Evolutionary conservation across 2,888 invertebrate genomes (phyloP).

Genomic region (Argyresthia albistria): DNA sequence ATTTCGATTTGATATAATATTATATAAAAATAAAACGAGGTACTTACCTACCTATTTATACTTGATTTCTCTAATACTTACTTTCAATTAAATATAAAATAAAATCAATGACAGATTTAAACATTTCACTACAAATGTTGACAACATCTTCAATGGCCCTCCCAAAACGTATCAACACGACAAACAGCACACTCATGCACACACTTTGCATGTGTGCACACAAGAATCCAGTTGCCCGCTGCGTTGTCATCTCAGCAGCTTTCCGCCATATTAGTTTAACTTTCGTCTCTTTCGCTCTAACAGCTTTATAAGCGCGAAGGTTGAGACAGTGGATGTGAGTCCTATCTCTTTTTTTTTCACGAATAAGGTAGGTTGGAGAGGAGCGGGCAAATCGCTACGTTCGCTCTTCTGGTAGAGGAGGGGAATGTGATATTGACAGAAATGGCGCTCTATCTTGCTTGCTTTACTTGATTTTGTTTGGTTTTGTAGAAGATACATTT

Average conservation of each 20-base stretch:
- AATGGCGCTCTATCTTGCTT: constrained; percentile 21
- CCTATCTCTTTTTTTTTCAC: constrained; percentile 33
- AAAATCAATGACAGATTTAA: no score
- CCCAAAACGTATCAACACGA: constrained; percentile 32
- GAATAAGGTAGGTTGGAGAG: constrained; percentile 18
- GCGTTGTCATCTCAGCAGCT: constrained; percentile 35
- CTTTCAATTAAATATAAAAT: no score
- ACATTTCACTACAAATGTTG: no score
- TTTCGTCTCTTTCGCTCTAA: constrained; percentile 33
- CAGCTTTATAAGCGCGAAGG: constrained; percentile 11
- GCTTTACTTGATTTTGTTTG: background rate
- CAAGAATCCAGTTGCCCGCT: constrained; percentile 30
- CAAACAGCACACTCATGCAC: constrained; percentile 29
- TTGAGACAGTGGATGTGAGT: constrained; percentile 5
- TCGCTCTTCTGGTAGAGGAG: constrained; percentile 40
- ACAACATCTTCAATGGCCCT: constrained; percentile 32
- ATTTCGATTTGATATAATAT: no score
- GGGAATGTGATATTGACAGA: constrained; percentile 53
- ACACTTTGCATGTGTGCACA: constrained; percentile 37
- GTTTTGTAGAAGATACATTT: background rate
- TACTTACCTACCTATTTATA: no score
- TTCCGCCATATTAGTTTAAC: constrained; percentile 58
- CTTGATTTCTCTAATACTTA: no score
- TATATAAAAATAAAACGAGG: no score
- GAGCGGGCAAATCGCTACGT: constrained; percentile 36